phyloP scores from a whole-genome alignment of 2,113 vertebrate species.

The Macroglossus sobrinus region DNA sequence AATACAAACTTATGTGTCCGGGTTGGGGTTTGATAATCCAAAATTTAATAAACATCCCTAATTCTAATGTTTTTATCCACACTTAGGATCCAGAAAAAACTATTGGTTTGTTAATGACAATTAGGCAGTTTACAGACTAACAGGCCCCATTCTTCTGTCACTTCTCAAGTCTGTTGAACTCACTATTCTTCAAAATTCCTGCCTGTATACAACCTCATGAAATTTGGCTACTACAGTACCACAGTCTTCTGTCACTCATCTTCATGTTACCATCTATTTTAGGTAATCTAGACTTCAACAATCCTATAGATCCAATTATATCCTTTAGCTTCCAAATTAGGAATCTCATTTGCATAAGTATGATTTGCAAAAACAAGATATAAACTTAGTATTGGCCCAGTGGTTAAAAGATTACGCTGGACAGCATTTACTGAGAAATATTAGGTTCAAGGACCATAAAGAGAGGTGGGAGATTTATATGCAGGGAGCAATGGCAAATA shows the following conservation, averaged over 20 bases:
- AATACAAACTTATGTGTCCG: neutral
- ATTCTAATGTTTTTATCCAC: neutral
- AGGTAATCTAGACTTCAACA: neutral
- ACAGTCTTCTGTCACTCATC: neutral
- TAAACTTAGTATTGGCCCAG: neutral
- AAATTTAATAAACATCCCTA: neutral
- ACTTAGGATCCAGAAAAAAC: neutral
- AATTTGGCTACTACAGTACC: neutral
- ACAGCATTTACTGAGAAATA: neutral
- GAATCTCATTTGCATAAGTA: neutral
- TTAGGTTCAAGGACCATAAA: neutral
- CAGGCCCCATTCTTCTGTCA: neutral
- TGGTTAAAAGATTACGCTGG: neutral
- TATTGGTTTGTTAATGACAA: neutral
- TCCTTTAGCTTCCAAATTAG: neutral
- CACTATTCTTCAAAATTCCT: neutral
- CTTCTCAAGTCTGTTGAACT: neutral
- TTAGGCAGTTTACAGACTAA: neutral
- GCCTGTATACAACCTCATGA: neutral
- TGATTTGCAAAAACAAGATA: neutral
- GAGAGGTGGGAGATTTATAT: neutral
- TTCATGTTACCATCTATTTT: neutral
- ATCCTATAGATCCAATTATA: neutral
- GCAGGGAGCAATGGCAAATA: neutral
- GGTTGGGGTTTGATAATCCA: neutral